A percentile compares a stretch with the other conserved stretches of the same genome.
Evolutionary conservation across 1,140 invertebrate genomes (phyloP).

Genomic region (Pissodes strobi): DNA sequence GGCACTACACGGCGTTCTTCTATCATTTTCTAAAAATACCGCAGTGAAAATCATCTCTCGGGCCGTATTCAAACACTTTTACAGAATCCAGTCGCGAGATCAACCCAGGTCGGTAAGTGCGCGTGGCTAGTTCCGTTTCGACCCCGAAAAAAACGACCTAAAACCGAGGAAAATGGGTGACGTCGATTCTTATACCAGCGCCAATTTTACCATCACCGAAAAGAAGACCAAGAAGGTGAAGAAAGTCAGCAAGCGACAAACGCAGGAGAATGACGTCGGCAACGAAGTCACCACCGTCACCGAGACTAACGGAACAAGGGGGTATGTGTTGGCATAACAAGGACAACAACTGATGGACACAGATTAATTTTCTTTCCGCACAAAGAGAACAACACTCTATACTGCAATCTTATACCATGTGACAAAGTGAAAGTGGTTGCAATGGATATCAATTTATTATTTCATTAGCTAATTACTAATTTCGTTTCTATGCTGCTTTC

Average conservation of each 20-base stretch:
- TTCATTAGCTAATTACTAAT: too few relatives aligned
- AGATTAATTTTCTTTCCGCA: background rate
- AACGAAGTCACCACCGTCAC: conserved; percentile 81
- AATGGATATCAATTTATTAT: background rate
- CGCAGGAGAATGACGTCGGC: conserved; percentile 69
- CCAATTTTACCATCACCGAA: conserved; percentile 81
- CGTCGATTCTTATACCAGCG: conserved; percentile 74
- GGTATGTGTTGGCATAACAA: conserved; percentile 77
- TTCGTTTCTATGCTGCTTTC: too few relatives aligned
- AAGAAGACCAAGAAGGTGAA: conserved; percentile 88
- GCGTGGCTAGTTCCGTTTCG: conserved; percentile 30
- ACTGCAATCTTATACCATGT: too few relatives aligned
- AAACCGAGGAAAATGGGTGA: conserved; percentile 70
- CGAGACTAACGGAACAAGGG: conserved; percentile 70
- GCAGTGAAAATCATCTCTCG: conserved; percentile 43
- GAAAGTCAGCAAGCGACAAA: conserved; percentile 80
- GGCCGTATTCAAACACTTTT: conserved; percentile 47
- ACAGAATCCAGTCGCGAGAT: conserved; percentile 48
- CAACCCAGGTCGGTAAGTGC: conserved; percentile 40
- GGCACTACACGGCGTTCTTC: conserved; percentile 52
- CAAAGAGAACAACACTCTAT: conserved; percentile 3
- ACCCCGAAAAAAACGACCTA: conserved; percentile 11
- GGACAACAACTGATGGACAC: conserved; percentile 9
- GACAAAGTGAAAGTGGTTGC: background rate
- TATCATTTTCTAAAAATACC: conserved; percentile 58